Base-by-base conservation (phyloP, 2,113 vertebrate species). In the Caretta caretta region DNA sequence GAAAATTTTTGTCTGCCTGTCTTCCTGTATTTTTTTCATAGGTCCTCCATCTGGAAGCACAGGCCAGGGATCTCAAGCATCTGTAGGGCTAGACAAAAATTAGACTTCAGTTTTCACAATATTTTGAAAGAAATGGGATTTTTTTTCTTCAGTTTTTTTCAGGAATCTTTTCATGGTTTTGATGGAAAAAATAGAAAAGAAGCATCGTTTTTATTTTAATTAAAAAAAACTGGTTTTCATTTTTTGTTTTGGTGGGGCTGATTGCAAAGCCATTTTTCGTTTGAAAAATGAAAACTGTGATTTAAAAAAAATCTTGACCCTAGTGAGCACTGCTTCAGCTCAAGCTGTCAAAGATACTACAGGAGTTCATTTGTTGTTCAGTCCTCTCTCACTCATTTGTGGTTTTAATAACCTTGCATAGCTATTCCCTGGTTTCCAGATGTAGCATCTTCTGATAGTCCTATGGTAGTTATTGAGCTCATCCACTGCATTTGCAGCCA, bases 1-100 rank as follows among this genome's bases (percentile, higher is more conserved):
- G 53, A 56, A 38, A 8, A 4, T 25, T 17, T 48, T 38, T 53
- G 3, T 51, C 54, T 25, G 48, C 0, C 49, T 24, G 10, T 27
- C 27, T 59, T 90, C 46, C 62, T 80, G 3, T n/a, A 83, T 24
- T 12, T 0, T 0, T 42, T 83, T 80, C 35, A 1, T 10, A 54
- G 53, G 20, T 75, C 78, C 65, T 90, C 69, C 5, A 2, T 35
- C 51, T 65, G 54, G 17, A 24, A 50, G 24, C 46, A 13, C 0
- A 1, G 13, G 65, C 82, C 83, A 48, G 49, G 88, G 51, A 5
- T 1, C 0, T 10, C 50, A 14, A 8, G 0, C 7, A 69, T 9
- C 0, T 17, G 19, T 88, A 24, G 57, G 31, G n/a, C 65, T 72
- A 38, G 42, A 78, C 25, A 27, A 78, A 48, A 78, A 48, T 48